phyloP scores from a whole-genome alignment of 1,140 invertebrate genomes.

The Thaumatotibia leucotreta region DNA sequence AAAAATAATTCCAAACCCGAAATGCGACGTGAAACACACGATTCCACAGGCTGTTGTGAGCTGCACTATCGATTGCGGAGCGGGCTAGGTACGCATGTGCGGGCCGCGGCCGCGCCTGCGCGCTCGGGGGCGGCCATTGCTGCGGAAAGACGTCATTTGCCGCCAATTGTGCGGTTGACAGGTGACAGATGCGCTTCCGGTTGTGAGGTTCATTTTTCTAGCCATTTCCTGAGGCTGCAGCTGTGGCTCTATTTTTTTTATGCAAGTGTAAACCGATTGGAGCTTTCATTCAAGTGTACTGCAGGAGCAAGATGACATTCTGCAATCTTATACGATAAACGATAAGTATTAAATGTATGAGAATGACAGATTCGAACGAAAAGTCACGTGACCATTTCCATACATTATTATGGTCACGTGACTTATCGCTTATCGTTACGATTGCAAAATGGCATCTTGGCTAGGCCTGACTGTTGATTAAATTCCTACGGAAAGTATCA shows the following conservation, averaged over 20 bases:
- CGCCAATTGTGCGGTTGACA: slow-evolving; percentile 32
- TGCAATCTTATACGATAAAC: too few species aligned
- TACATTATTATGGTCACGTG: too few species aligned
- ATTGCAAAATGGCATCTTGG: too few species aligned
- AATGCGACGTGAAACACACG: slow-evolving; percentile 35
- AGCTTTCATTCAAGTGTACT: too few species aligned
- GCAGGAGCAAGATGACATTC: too few species aligned
- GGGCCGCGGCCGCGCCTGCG: slow-evolving; percentile 44
- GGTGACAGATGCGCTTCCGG: slow-evolving; percentile 35
- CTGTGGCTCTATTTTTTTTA: not conserved
- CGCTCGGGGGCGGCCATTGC: slow-evolving; percentile 24
- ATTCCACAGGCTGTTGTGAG: slow-evolving; percentile 62
- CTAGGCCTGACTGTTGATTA: too few species aligned
- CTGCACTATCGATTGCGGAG: slow-evolving; percentile 66
- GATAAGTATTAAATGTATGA: too few species aligned
- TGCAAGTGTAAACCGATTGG: too few species aligned
- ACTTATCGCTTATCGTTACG: too few species aligned
- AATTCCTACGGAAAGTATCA: too few species aligned
- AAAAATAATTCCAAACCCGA: slow-evolving; percentile 29
- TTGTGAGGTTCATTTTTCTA: not conserved
- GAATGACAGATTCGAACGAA: too few species aligned
- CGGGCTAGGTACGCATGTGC: slow-evolving; percentile 12
- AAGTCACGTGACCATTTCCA: too few species aligned
- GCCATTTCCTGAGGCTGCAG: not conserved
- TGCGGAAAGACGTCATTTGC: slow-evolving; percentile 55